Base-by-base conservation (phyloP, 2,113 vertebrate genomes). In the Calidris pugnax region DNA sequence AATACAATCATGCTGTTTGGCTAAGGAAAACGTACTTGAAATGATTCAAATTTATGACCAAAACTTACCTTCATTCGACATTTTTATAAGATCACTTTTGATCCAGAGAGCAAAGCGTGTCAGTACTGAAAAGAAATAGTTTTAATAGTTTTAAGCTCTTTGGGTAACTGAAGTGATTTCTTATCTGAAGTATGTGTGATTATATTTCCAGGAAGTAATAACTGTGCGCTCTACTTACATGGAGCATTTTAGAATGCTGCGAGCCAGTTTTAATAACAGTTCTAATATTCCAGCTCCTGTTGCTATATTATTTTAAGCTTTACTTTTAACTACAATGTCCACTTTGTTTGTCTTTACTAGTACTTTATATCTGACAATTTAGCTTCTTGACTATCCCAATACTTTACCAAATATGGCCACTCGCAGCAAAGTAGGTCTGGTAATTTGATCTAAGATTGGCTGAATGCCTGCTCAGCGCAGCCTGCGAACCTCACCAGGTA, bases 371-470 rank as follows among this genome's bases (percentile, higher is more conserved):
- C 80, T 93, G 80, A 89, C 95, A 91, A 74, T 96, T 96, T 91
- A 76, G 81, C 89, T 81, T 96, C 94, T 94, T 89, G 93, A 89
- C 95, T 94, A 85, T 87, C 90, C 74, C 94, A 92, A 62, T 96
- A 90, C 96, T 97, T 97, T 96, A 97, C 96, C 96, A 97, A 97
- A 97, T 97, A 97, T 97, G 97, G 97, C 96, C 87, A 93, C 93
- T 95, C 82, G 84, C 86, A 93, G 93, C 90, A 95, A 91, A 97
- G 93, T 91, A 93, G 89, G 88, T 95, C 96, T 92, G 89, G 95
- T 97, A 96, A 97, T 94, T 91, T 93, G 96, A 97, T 91, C 85
- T 82, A 32, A 84, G 71, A 56, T 87, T 97, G 96, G 95, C 96
- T 60, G 72, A 80, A 74, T 87, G 97, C 94, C 95, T 85, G 71